These are phyloP conservation scores for Callithrix jacchus DNA, from an alignment of 2,113 vertebrate species.

Conservation along the genomic window DNA sequence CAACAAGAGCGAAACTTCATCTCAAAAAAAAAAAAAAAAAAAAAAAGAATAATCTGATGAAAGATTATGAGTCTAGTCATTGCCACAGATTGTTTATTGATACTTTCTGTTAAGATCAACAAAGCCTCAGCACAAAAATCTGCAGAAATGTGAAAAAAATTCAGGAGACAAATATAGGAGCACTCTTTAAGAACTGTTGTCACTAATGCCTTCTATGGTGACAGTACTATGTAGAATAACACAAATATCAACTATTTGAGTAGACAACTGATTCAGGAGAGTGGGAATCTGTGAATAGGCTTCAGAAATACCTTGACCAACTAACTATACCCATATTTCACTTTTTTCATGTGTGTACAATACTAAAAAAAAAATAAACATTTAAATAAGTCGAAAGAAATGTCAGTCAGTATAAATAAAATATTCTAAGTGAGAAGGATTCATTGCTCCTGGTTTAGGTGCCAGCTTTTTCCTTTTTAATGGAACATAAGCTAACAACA, in stretches of 20 bases:
- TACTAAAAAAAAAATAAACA: background rate
- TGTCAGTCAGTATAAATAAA: background rate
- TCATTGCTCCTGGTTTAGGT: background rate
- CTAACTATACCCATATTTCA: background rate
- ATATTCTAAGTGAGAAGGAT: background rate
- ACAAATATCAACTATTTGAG: background rate
- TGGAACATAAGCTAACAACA: background rate
- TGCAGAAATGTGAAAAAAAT: background rate
- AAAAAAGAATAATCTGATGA: background rate
- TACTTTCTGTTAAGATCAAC: background rate
- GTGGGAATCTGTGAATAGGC: background rate
- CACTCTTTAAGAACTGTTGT: background rate
- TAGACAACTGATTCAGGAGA: background rate
- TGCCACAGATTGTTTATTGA: background rate
- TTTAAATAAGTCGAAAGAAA: background rate
- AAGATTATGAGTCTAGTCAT: background rate
- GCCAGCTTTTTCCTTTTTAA: background rate
- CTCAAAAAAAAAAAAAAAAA: too few relatives aligned
- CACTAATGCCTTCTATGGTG: rapidly evolving
- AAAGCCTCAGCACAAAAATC: background rate
- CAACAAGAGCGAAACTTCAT: too few relatives aligned
- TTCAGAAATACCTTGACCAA: background rate
- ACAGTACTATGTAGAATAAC: background rate
- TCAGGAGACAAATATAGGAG: background rate
- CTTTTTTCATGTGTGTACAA: background rate